phyloP scores from a whole-genome alignment of 2,797 vertebrate species.

The Apodemus agrarius region DNA sequence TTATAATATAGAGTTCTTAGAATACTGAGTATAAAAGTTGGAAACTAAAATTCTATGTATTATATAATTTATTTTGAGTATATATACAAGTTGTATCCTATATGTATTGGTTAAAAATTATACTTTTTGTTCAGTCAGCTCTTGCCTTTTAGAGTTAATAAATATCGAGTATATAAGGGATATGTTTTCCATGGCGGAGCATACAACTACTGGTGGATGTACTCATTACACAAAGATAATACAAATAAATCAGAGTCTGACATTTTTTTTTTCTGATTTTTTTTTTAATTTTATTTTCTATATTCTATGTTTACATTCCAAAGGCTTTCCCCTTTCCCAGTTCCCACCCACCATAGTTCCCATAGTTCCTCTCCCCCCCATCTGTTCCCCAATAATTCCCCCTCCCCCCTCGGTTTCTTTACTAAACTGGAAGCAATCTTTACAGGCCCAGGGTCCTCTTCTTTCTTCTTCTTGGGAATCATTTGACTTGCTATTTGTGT shows the following conservation, averaged over 20 bases:
- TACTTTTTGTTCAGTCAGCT: neutral
- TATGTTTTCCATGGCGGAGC: neutral
- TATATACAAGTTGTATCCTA: neutral
- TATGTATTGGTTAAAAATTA: neutral
- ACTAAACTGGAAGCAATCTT: too few relatives aligned
- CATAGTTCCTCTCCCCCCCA: too few relatives aligned
- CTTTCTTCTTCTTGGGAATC: too few relatives aligned
- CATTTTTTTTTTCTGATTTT: too few relatives aligned
- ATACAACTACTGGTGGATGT: constrained; percentile 9
- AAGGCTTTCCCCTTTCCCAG: too few relatives aligned
- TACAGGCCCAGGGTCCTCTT: too few relatives aligned
- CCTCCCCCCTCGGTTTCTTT: too few relatives aligned
- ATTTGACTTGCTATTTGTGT: too few relatives aligned
- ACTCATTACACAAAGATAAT: constrained; percentile 20
- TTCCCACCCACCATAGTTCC: too few relatives aligned
- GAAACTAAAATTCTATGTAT: neutral
- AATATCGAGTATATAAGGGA: neutral
- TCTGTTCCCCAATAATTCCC: too few relatives aligned
- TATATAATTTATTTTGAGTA: neutral
- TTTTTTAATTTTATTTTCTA: too few relatives aligned
- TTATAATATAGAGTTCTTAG: neutral
- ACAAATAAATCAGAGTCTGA: constrained; percentile 1
- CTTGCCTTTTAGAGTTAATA: neutral
- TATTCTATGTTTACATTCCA: too few relatives aligned
- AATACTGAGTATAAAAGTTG: neutral